A percentile compares a stretch with the other conserved stretches of the same genome.
phyloP scores from a whole-genome alignment of 2,888 invertebrate genomes.

The Proisotoma minuta region DNA sequence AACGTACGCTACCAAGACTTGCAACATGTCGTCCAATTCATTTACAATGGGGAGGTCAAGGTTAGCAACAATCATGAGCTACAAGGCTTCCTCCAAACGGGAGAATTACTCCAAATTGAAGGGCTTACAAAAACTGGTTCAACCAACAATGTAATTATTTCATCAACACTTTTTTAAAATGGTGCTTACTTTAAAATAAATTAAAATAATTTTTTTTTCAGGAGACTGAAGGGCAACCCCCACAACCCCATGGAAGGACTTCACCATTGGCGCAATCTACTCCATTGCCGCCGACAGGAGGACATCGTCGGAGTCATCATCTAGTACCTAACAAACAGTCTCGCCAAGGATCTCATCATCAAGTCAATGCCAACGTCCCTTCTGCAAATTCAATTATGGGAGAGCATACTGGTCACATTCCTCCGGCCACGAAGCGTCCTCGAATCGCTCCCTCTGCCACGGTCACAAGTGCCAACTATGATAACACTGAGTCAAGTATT shows the following conservation, averaged over 20 bases:
- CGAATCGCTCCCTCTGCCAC: neutral
- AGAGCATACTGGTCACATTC: neutral
- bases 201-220: neutral
- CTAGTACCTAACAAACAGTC: neutral
- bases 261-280: neutral
- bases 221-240: neutral
- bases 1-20: constrained; percentile 40
- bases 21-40: constrained; percentile 36
- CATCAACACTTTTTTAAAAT: neutral
- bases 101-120: constrained; percentile 42
- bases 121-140: constrained; percentile 28
- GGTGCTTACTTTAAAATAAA: neutral
- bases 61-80: constrained; percentile 33
- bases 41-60: constrained; percentile 44
- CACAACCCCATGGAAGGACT: neutral
- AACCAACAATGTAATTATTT: neutral
- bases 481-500: neutral
- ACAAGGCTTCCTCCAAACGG: constrained; percentile 36
- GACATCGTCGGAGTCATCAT: neutral
- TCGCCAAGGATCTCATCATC: neutral
- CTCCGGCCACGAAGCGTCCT: neutral
- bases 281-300: neutral
- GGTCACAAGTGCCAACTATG: neutral
- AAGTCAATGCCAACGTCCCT: neutral
- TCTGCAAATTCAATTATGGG: neutral